Evolutionary conservation across 1,140 invertebrate species (phyloP).

Genomic region (Caenorhabditis remanei): DNA sequence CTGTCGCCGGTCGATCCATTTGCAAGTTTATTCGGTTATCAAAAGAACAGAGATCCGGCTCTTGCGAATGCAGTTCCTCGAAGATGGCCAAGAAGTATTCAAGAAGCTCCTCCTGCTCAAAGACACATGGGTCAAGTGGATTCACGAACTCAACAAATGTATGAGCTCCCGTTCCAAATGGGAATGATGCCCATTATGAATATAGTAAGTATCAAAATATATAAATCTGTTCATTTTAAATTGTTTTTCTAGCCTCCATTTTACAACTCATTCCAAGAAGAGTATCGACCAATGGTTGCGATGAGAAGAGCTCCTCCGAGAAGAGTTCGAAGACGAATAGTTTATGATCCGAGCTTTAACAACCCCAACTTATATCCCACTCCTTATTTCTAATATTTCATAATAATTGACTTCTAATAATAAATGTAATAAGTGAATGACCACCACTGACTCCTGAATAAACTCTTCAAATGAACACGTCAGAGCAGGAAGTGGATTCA

Average conservation of each 20-base stretch:
- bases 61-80: background rate
- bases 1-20: constrained; percentile 64
- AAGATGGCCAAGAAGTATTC: constrained; percentile 31
- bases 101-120: background rate
- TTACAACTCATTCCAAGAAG: background rate
- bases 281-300: background rate
- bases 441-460: background rate
- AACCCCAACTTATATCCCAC: background rate
- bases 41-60: constrained; percentile 34
- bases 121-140: background rate
- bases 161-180: constrained; percentile 12
- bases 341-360: background rate
- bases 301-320: background rate
- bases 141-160: background rate
- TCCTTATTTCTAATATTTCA: background rate
- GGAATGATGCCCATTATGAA: constrained; percentile 2
- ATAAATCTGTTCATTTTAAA: background rate
- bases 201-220: constrained; percentile 2
- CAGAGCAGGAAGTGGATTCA: constrained; percentile 35
- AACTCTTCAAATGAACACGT: constrained; percentile 46
- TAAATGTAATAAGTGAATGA: constrained; percentile 34
- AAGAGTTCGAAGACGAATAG: background rate
- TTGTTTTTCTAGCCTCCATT: constrained; percentile 11
- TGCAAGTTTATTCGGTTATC: constrained; percentile 53
- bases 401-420: constrained; percentile 2